Evolutionary conservation across 2,888 invertebrate genomes (phyloP).

Genomic region (Fabriciana adippe): DNA sequence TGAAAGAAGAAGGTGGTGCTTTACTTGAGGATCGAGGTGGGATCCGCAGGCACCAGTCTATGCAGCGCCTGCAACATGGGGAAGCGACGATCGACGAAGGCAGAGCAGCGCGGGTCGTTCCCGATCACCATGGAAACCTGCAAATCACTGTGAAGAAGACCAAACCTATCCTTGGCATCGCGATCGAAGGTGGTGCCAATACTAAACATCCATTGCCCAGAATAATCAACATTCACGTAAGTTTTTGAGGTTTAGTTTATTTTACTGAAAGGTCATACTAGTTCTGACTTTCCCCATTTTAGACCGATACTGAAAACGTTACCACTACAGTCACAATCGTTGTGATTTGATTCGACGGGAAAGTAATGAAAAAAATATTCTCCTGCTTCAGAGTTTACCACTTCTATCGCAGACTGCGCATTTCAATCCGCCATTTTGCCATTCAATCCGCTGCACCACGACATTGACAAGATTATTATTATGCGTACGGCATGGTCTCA

Average conservation of each 20-base stretch:
- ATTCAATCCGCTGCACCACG: neutral
- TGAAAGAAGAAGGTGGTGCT: conserved; percentile 91
- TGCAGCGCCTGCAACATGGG: conserved; percentile 87
- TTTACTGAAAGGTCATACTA: neutral
- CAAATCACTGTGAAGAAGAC: conserved; percentile 95
- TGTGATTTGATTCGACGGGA: too few relatives aligned
- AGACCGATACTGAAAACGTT: too few relatives aligned
- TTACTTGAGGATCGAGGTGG: conserved; percentile 85
- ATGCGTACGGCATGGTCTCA: neutral
- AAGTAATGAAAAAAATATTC: too few relatives aligned
- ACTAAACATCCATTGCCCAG: conserved; percentile 96
- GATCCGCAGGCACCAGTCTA: conserved; percentile 88
- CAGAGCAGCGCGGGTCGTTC: conserved; percentile 85
- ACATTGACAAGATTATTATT: neutral
- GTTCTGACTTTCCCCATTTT: neutral
- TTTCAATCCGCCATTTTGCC: too few relatives aligned
- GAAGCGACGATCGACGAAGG: conserved; percentile 78
- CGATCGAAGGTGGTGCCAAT: conserved; percentile 98
- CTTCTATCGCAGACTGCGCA: too few relatives aligned
- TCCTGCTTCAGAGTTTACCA: too few relatives aligned
- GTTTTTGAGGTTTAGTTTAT: conserved; percentile 48
- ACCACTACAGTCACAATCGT: too few relatives aligned
- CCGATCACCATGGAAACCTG: conserved; percentile 94
- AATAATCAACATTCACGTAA: conserved; percentile 98
- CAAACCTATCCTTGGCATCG: conserved; percentile 96